Conservation (phyloP, 2,113 vertebrate species). For the Trachemys scripta region DNA sequence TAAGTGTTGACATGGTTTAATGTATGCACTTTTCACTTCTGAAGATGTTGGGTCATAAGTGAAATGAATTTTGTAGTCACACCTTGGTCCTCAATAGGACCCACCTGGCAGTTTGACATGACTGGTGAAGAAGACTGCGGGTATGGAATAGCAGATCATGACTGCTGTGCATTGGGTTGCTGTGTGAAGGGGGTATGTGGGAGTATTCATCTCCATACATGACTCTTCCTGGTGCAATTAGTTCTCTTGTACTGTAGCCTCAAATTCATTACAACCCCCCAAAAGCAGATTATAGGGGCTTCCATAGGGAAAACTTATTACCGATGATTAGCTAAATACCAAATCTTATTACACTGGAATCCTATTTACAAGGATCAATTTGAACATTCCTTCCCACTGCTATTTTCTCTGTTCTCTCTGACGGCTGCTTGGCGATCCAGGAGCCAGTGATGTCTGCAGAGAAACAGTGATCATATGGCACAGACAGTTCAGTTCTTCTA, state of each 20-base stretch:
- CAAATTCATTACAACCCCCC: not conserved
- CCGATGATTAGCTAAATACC: not conserved
- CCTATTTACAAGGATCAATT: not conserved
- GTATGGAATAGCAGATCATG: not conserved
- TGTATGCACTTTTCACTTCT: not conserved
- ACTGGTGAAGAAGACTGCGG: not conserved
- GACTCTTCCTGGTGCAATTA: not conserved
- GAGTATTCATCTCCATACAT: not conserved
- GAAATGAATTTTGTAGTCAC: not conserved
- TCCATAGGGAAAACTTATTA: not conserved
- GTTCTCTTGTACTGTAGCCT: not conserved
- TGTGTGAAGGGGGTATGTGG: fast-evolving
- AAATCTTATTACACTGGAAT: not conserved
- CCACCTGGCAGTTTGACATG: not conserved
- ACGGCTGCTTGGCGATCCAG: not conserved
- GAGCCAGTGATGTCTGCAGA: not conserved
- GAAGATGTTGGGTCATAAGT: not conserved
- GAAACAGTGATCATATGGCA: not conserved
- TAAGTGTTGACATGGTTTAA: not conserved
- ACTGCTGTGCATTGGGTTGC: not conserved
- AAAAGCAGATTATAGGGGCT: not conserved
- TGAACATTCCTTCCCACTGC: not conserved
- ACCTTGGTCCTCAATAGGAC: not conserved
- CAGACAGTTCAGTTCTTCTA: not conserved
- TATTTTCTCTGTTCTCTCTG: not conserved